These are phyloP conservation scores for Aegotheles bennettii DNA, from an alignment of 2,113 vertebrate genomes.

Conservation along the genomic window DNA sequence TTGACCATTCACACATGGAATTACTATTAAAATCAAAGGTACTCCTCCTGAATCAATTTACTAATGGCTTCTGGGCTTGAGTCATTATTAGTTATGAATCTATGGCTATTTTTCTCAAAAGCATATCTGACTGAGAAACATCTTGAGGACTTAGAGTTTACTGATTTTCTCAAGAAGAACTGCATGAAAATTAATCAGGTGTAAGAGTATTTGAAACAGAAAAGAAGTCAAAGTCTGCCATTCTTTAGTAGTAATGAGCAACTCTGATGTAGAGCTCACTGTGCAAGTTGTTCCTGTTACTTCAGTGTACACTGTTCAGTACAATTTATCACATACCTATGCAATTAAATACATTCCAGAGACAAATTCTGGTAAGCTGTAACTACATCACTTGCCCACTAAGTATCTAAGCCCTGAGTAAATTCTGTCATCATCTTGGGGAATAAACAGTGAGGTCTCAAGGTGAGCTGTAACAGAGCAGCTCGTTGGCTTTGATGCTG, in stretches of 20 bases:
- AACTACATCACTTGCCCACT: background rate
- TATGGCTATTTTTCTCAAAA: background rate
- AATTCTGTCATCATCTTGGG: background rate
- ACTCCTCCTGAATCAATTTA: conserved; percentile 1
- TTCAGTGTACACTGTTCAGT: background rate
- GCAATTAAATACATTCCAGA: background rate
- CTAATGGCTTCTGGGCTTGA: background rate
- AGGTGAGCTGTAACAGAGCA: background rate
- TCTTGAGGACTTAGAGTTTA: background rate
- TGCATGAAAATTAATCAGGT: background rate
- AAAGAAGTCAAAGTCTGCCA: background rate
- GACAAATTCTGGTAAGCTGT: background rate
- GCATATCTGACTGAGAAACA: background rate
- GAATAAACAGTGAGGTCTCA: background rate
- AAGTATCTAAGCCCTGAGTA: background rate
- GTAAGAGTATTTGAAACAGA: background rate
- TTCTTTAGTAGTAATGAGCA: background rate
- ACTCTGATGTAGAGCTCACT: background rate
- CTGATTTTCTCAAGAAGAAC: background rate
- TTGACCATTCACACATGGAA: background rate
- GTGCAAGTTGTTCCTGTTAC: background rate
- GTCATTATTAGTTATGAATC: background rate
- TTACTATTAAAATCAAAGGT: background rate
- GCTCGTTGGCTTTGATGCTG: background rate
- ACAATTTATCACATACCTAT: background rate